These are phyloP conservation scores for Drosophila prosaltans DNA, from an alignment of 1,140 invertebrate genomes.

Conservation along the genomic window DNA sequence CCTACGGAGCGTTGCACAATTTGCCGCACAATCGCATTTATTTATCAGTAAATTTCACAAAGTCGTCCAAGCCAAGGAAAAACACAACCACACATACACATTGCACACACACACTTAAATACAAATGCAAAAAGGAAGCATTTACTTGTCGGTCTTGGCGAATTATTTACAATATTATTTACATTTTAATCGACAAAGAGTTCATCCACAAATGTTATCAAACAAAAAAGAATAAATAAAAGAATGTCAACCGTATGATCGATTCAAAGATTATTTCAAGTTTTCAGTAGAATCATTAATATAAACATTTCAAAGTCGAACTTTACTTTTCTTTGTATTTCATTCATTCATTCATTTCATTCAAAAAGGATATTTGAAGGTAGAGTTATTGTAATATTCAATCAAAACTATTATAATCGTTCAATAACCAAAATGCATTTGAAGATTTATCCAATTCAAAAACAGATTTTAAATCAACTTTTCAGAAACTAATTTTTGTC, in stretches of 20 bases:
- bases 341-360: no score
- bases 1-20: slow-evolving; percentile 78
- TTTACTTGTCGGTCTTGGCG: slow-evolving; percentile 46
- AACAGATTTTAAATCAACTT: no score
- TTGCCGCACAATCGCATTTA: slow-evolving; percentile 80
- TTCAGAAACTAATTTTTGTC: no score
- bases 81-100: slow-evolving; percentile 5
- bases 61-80: slow-evolving; percentile 36
- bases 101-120: background rate
- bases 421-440: no score
- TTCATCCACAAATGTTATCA: slow-evolving; percentile 66
- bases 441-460: no score
- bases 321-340: no score
- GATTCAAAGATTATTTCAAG: slow-evolving; percentile 3
- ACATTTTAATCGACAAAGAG: slow-evolving; percentile 67
- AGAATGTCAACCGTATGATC: slow-evolving; percentile 30
- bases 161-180: slow-evolving; percentile 53
- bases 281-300: background rate
- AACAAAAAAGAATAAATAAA: slow-evolving; percentile 32
- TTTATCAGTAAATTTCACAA: slow-evolving; percentile 74
- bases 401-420: no score
- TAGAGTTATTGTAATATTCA: no score
- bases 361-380: no score
- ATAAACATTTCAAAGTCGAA: no score
- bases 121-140: slow-evolving; percentile 53